A percentile compares a stretch with the other conserved stretches of the same genome.
Conservation (phyloP, 2,888 invertebrate genomes). For the Pseudococcus jackbeardsleyi region DNA sequence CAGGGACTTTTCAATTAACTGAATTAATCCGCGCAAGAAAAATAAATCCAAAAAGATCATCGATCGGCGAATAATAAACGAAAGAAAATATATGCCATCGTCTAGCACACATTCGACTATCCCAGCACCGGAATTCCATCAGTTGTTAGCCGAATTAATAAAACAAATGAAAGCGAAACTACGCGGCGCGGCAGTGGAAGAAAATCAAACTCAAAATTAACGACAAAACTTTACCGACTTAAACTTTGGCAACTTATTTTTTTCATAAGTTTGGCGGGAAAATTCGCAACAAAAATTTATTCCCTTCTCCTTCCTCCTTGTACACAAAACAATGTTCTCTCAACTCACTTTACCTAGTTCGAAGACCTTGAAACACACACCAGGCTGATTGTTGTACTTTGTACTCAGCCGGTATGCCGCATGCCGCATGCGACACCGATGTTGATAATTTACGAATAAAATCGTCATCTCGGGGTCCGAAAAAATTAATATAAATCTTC, state of each 20-base stretch:
- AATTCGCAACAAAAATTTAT: slow-evolving; percentile 34
- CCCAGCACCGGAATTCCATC: background rate
- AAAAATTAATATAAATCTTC: slow-evolving; percentile 29
- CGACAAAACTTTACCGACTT: slow-evolving; percentile 49
- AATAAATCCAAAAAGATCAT: too few species aligned
- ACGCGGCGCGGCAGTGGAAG: background rate
- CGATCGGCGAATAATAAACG: background rate
- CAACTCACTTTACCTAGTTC: background rate
- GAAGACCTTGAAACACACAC: slow-evolving; percentile 43
- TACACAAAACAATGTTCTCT: background rate
- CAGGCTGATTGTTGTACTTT: background rate
- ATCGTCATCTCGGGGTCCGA: background rate
- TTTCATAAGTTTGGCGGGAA: slow-evolving; percentile 28
- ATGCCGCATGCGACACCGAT: background rate
- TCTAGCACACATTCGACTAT: background rate
- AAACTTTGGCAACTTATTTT: slow-evolving; percentile 47
- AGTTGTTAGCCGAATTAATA: slow-evolving; percentile 26
- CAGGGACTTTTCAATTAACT: too few species aligned
- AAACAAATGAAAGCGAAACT: slow-evolving; percentile 21
- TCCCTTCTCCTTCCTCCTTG: background rate
- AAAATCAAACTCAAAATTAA: slow-evolving; percentile 48
- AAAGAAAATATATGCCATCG: background rate
- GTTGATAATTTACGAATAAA: slow-evolving; percentile 15
- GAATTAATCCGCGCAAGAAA: too few species aligned
- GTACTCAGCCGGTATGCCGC: slow-evolving; percentile 1